Percentiles rank a stretch among this genome's conserved stretches.
Conservation (phyloP, 2,888 invertebrate genomes). For the Ornithoptera alexandrae region DNA sequence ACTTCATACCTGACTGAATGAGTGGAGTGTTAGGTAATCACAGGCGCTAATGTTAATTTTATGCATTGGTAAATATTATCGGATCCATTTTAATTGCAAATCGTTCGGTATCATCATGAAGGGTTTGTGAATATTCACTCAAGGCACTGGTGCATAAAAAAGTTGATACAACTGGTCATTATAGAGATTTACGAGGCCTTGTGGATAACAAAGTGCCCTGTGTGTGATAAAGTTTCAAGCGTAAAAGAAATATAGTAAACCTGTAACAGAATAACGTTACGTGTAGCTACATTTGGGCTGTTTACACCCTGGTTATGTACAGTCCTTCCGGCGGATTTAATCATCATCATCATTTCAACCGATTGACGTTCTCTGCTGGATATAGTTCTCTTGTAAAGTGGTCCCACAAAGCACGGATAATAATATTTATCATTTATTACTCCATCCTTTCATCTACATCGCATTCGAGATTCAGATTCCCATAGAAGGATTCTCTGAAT, state of each 20-base stretch:
- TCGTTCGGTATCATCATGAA: slow-evolving; percentile 44
- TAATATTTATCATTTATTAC: background rate
- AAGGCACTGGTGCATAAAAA: slow-evolving; percentile 14
- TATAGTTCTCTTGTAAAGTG: too few species aligned
- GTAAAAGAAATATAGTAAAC: background rate
- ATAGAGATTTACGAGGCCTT: slow-evolving; percentile 20
- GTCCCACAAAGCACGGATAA: too few species aligned
- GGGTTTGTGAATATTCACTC: slow-evolving; percentile 36
- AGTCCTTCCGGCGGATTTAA: background rate
- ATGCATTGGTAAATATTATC: slow-evolving; percentile 63
- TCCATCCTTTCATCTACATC: background rate
- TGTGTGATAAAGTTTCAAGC: background rate
- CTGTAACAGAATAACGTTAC: background rate
- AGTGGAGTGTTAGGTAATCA: slow-evolving; percentile 45
- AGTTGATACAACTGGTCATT: slow-evolving; percentile 20
- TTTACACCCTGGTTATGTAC: background rate
- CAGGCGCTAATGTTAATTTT: slow-evolving; percentile 51
- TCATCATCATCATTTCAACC: too few species aligned
- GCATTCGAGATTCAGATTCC: too few species aligned
- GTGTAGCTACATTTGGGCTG: background rate
- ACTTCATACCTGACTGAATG: slow-evolving; percentile 25
- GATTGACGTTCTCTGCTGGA: too few species aligned
- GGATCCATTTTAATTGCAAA: slow-evolving; percentile 57
- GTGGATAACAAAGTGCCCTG: background rate
- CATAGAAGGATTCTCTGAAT: too few species aligned